Evolutionary conservation across 1,140 invertebrate genomes (phyloP).

Genomic region (Platyura marginata): DNA sequence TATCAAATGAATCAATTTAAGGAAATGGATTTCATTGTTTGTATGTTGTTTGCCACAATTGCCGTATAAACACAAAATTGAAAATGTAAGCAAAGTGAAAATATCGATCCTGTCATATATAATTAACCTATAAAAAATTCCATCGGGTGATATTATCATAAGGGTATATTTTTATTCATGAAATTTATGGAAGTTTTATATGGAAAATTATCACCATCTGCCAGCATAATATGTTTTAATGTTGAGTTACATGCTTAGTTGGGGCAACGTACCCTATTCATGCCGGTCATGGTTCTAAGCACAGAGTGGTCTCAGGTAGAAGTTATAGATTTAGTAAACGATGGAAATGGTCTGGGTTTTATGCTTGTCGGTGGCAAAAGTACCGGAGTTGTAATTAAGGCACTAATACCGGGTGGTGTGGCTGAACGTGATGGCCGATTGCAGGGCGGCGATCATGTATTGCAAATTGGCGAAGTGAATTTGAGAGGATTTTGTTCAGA

Average conservation of each 20-base stretch:
- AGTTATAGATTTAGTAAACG: slow-evolving; percentile 73
- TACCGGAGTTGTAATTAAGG: slow-evolving; percentile 91
- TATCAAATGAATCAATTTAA: no score
- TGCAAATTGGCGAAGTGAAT: slow-evolving; percentile 87
- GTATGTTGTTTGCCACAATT: no score
- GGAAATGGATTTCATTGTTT: no score
- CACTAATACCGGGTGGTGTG: slow-evolving; percentile 76
- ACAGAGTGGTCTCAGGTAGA: slow-evolving; percentile 87
- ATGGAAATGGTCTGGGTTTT: slow-evolving; percentile 63
- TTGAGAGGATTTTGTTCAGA: slow-evolving; percentile 81
- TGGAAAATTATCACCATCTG: no score
- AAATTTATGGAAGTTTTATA: no score
- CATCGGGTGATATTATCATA: no score
- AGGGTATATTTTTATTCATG: no score
- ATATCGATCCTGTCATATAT: neutral
- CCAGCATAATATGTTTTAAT: no score
- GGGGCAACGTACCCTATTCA: no score
- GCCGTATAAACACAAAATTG: no score
- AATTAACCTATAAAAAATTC: neutral
- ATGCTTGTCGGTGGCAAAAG: slow-evolving; percentile 87
- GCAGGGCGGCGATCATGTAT: slow-evolving; percentile 81
- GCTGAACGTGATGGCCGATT: slow-evolving; percentile 78
- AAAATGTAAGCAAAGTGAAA: neutral
- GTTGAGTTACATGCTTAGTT: no score
- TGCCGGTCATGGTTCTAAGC: slow-evolving; percentile 53